Evolutionary conservation across 2,888 invertebrate species (phyloP).

Genomic region (Napeogenes sylphis): DNA sequence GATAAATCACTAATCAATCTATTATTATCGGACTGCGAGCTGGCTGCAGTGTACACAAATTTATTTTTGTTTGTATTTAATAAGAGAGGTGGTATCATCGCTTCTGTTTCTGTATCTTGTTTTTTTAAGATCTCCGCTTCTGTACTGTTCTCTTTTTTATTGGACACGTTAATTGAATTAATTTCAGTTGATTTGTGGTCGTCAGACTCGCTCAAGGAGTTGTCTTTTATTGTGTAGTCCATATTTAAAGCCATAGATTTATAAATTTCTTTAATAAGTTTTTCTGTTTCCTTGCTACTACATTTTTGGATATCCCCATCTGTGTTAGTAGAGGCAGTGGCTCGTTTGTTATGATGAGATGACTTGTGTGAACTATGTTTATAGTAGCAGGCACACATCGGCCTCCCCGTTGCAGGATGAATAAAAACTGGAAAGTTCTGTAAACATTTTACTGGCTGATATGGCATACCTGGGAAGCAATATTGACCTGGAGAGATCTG

Average conservation of each 20-base stretch:
- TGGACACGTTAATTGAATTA: conserved; percentile 14
- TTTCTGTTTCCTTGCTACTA: conserved; percentile 54
- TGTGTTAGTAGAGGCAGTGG: conserved; percentile 51
- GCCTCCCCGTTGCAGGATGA: conserved; percentile 43
- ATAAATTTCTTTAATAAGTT: conserved; percentile 66
- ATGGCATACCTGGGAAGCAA: conserved; percentile 39
- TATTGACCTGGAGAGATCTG: conserved; percentile 40
- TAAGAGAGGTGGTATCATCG: conserved; percentile 18
- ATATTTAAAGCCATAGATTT: conserved; percentile 57
- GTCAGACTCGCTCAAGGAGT: conserved; percentile 41
- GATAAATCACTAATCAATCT: conserved; percentile 1
- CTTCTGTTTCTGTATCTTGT: conserved; percentile 26
- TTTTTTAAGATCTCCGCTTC: conserved; percentile 11
- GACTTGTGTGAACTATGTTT: conserved; percentile 34
- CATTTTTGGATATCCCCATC: conserved; percentile 33
- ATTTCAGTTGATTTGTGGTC: conserved; percentile 31
- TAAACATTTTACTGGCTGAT: conserved; percentile 41
- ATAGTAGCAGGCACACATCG: conserved; percentile 45
- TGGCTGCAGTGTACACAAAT: conserved; percentile 13
- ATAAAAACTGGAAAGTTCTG: conserved; percentile 58
- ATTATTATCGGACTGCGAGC: conserved; percentile 21
- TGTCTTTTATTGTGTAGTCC: conserved; percentile 45
- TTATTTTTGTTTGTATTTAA: conserved; percentile 19
- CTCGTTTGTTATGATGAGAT: conserved; percentile 13
- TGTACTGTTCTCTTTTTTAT: conserved; percentile 12